These are phyloP conservation scores for Lepidocolaptes lacrymiger DNA, from an alignment of 2,797 vertebrate species.

Conservation along the genomic window DNA sequence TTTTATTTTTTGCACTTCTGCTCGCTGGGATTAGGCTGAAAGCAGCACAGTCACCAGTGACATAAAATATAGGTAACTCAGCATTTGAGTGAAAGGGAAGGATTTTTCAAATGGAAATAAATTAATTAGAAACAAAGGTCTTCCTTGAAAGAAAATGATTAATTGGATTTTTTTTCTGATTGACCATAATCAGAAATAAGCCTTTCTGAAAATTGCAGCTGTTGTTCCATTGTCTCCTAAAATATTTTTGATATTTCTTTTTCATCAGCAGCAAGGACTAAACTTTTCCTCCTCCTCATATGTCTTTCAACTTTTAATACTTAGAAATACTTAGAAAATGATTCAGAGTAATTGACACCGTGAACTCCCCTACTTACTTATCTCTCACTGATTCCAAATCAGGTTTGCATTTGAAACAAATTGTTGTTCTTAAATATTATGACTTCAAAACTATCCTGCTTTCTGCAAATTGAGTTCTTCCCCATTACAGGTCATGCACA, in stretches of 20 bases:
- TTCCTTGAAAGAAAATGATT: not conserved
- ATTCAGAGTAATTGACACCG: not conserved
- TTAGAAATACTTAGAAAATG: not conserved
- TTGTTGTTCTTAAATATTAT: not conserved
- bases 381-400: not conserved
- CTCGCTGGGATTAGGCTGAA: not conserved
- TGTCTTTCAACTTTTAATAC: not conserved
- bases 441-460: not conserved
- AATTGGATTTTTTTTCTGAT: not conserved
- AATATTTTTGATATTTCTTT: not conserved
- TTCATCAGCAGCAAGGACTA: not conserved
- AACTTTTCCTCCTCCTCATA: not conserved
- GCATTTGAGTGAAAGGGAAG: not conserved
- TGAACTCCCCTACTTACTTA: not conserved
- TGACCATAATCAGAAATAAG: not conserved
- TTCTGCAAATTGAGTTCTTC: not conserved
- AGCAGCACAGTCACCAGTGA: not conserved
- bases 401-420: not conserved
- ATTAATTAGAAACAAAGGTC: not conserved
- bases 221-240: not conserved
- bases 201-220: not conserved
- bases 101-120: not conserved
- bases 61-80: not conserved
- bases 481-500: not conserved
- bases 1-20: not conserved